These are phyloP conservation scores for Cercopithecus mitis DNA, from an alignment of 2,797 vertebrate genomes.

Conservation along the genomic window DNA sequence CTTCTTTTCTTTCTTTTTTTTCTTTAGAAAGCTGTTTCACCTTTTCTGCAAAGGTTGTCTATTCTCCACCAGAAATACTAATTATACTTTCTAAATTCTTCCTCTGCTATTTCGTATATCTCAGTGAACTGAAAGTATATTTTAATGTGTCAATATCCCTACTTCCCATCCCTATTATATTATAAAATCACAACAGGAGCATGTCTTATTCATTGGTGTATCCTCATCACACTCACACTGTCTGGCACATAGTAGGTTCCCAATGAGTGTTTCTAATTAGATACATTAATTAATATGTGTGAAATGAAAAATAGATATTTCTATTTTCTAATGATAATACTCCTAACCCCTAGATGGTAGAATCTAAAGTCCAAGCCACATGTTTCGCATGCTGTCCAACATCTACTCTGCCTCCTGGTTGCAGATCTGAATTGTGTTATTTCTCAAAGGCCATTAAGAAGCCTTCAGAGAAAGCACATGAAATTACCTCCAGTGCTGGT, in stretches of 20 bases:
- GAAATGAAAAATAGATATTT: constrained; percentile 42
- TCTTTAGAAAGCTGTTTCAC: background rate
- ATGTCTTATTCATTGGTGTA: background rate
- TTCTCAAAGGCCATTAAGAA: constrained; percentile 82
- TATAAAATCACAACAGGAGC: background rate
- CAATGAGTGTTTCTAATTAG: constrained; percentile 48
- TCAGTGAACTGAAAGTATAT: background rate
- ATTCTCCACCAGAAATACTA: background rate
- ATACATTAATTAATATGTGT: constrained; percentile 49
- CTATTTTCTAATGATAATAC: constrained; percentile 80
- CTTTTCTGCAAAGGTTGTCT: background rate
- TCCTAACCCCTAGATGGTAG: constrained; percentile 74
- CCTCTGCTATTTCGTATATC: constrained; percentile 3
- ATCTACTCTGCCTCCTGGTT: constrained; percentile 76
- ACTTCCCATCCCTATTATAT: background rate
- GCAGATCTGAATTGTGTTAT: constrained; percentile 80
- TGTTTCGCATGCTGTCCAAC: constrained; percentile 77
- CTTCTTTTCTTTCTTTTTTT: background rate
- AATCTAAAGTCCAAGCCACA: constrained; percentile 76
- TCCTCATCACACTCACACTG: background rate
- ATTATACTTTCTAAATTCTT: constrained; percentile 2
- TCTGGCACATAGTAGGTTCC: constrained; percentile 56
- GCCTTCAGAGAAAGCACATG: constrained; percentile 81
- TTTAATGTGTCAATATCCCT: background rate
- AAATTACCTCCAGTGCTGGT: constrained; percentile 80